Percentiles rank a stretch among this genome's conserved stretches.
These are phyloP conservation scores for Tragelaphus scriptus DNA, from an alignment of 2,113 vertebrate genomes.

Conservation along the genomic window DNA sequence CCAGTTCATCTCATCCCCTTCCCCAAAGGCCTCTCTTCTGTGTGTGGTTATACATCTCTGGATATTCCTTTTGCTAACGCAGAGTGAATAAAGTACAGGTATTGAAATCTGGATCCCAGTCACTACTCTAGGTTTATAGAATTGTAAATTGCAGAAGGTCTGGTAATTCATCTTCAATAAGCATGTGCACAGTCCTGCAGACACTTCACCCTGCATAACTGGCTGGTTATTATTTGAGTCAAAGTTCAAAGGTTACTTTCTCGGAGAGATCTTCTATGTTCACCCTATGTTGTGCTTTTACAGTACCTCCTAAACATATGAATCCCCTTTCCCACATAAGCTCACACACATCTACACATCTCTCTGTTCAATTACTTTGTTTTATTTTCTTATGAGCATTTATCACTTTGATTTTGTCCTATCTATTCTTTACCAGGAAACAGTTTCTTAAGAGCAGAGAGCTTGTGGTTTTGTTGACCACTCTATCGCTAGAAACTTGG, in stretches of 20 bases:
- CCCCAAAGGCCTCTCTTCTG: background rate
- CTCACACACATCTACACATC: background rate
- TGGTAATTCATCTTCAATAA: background rate
- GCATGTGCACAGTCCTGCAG: background rate
- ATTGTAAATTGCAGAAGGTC: background rate
- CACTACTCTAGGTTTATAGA: background rate
- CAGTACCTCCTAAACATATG: background rate
- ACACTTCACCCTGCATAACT: background rate
- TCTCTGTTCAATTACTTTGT: background rate
- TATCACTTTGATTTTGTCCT: background rate
- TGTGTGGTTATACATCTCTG: background rate
- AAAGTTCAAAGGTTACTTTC: background rate
- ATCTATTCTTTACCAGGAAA: background rate
- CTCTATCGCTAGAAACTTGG: rapidly evolving
- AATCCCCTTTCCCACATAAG: background rate
- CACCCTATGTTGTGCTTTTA: background rate
- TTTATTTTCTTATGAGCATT: background rate
- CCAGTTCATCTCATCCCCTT: background rate
- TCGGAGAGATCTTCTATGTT: background rate
- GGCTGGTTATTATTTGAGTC: background rate
- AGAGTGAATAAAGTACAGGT: background rate
- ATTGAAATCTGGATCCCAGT: background rate
- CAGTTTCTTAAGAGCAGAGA: background rate
- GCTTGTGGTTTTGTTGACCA: background rate
- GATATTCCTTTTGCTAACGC: background rate